Base-by-base conservation (phyloP, 2,888 invertebrate species). In the Folsomia candida region DNA sequence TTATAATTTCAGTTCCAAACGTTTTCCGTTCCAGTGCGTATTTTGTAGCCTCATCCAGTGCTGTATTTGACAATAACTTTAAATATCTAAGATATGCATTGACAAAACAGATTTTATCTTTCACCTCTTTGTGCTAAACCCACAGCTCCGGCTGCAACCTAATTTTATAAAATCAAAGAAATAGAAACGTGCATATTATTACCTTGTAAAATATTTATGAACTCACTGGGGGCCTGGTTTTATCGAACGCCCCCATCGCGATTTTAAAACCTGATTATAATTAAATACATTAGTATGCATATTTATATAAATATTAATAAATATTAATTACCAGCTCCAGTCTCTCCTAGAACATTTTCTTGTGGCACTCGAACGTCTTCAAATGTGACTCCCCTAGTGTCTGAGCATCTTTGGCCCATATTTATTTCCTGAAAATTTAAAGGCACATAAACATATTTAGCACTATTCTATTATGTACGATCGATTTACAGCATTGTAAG, bases 381-480 rank as follows among this genome's bases (percentile, higher is more conserved):
- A 83, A 99, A 97, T 1, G 95, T 94, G 80, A 98, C 90, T 80
- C 95, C 97, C 60, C 93, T 87, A 0, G 97, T 98, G 82, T 97
- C 97, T 0, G 97, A 96, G 22, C 94, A 93, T 77, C 94, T 88
- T 84, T 98, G 97, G 1, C 97, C 97, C 97, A 98, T 96, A 83
- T 97, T 98, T 80, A 88, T 86, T 86, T 97, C 97, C 90, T 64
- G 28, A n/a, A 57, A 57, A 57, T 29, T 29, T 25, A 29, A 62
- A 62, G 6, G 28, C 28, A 62, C 6, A 62, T n/a, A 14, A 3
- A 3, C 26, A 60, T 24, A n/a, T n/a, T n/a, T n/a, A n/a, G n/a
- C n/a, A 47, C 47, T 47, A 11, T 47, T 47, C 47, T 47, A n/a
- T n/a, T n/a, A n/a, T n/a, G n/a, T n/a, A n/a, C n/a, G n/a, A n/a